Percentiles rank a stretch among this genome's conserved stretches.
Conservation (phyloP, 2,797 vertebrate genomes). For the Podarcis lilfordi region DNA sequence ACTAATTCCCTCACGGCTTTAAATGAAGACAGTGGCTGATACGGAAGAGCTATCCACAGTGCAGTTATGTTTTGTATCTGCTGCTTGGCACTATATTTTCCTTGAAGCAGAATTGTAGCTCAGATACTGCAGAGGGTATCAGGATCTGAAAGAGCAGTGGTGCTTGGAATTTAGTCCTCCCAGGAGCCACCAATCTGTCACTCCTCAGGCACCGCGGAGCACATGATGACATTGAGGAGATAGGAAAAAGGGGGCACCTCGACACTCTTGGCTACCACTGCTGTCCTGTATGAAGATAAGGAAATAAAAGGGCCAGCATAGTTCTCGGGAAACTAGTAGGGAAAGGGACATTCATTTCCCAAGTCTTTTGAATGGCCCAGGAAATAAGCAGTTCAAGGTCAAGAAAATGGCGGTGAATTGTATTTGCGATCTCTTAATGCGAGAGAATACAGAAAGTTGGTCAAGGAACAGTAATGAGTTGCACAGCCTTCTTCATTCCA, state of each 20-base stretch:
- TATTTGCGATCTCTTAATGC: background rate
- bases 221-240: background rate
- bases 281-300: background rate
- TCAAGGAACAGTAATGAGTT: background rate
- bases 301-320: background rate
- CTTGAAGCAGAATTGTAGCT: background rate
- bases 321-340: background rate
- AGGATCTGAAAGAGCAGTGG: background rate
- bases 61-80: background rate
- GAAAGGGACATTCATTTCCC: background rate
- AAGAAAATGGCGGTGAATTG: background rate
- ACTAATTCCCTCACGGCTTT: background rate
- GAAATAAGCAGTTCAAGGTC: background rate
- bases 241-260: background rate
- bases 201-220: background rate
- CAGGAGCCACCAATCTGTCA: background rate
- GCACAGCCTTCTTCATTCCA: background rate
- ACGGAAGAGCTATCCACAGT: background rate
- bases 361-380: background rate
- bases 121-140: background rate
- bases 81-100: background rate
- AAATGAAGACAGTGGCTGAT: background rate
- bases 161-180: background rate
- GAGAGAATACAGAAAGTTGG: background rate
- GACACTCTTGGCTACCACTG: background rate